Base-by-base conservation (phyloP, 2,113 vertebrate genomes). In the Noturus placidus region DNA sequence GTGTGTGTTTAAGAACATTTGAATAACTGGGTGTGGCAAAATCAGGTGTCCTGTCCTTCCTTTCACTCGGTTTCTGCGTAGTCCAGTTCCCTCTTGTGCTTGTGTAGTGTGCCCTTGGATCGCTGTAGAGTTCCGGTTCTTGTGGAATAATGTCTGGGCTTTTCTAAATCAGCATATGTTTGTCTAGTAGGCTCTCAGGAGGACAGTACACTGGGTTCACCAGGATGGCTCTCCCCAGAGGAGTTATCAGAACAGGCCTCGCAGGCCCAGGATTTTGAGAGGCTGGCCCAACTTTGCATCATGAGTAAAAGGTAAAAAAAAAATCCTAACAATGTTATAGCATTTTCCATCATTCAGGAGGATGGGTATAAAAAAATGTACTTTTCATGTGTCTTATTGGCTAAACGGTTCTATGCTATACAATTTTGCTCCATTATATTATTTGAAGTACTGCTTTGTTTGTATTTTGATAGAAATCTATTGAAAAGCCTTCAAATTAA, bases 291-390 rank as follows among this genome's bases (percentile, higher is more conserved):
- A 0, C 93, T 96, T 87, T 96, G 94, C 95, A 94, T 94, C 93
- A 79, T 95, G 94, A 96, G 93, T 93, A 95, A 95, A 95, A 96
- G 96, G 97, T 97, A 97, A 0, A 95, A 94, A 84, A 46, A 0
- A 46, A 46, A 72, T 9, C 27, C 61, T 25, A n/a, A n/a, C 46
- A 13, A 35, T 57, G 54, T 8, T 81, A 13, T 22, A 22, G 19
- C 4, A 42, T 27, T 81, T 38, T 38, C 14, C 6, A 27, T 42
- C 35, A 25, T 82, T 61, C 33, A 82, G 56, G 20, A 19, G 10
- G 10, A 77, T 50, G 74, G 20, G 76, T 52, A 54, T 78, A 17
- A 76, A 46, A 46, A 50, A 3, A 42, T 74, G 1, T 14, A 19
- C 19, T 46, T 46, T 76, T 42, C 8, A 81, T 59, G 77, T 56